Evolutionary conservation across 2,888 invertebrate species (phyloP).

Genomic region (Trileptium ribeirensis): DNA sequence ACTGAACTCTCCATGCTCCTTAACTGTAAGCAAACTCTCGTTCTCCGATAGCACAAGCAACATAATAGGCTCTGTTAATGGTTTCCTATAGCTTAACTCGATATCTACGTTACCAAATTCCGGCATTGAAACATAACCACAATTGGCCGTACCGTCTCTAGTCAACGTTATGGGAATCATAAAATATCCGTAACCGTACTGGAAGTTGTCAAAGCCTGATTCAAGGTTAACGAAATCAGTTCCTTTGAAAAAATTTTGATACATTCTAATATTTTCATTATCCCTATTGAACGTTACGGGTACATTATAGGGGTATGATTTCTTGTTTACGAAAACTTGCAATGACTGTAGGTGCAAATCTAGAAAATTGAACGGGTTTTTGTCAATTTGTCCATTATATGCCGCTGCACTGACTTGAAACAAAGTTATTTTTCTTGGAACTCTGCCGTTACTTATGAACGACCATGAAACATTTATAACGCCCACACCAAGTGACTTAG

Average conservation of each 20-base stretch:
- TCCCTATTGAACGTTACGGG: neutral
- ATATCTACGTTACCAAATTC: neutral
- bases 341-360: neutral
- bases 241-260: neutral
- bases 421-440: neutral
- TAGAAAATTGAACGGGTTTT: neutral
- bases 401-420: neutral
- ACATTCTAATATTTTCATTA: neutral
- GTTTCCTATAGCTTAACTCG: neutral
- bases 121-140: neutral
- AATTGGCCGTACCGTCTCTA: neutral
- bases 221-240: neutral
- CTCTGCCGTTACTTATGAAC: neutral
- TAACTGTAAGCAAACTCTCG: too few species aligned
- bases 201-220: neutral
- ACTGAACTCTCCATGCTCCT: too few species aligned
- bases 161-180: neutral
- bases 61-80: neutral
- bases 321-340: neutral
- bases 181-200: neutral
- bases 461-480: neutral
- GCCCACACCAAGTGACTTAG: neutral
- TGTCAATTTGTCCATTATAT: neutral
- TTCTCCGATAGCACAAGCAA: neutral
- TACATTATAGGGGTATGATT: neutral